Evolutionary conservation across 1,140 invertebrate genomes (phyloP).

Genomic region (Micrasema minimum): DNA sequence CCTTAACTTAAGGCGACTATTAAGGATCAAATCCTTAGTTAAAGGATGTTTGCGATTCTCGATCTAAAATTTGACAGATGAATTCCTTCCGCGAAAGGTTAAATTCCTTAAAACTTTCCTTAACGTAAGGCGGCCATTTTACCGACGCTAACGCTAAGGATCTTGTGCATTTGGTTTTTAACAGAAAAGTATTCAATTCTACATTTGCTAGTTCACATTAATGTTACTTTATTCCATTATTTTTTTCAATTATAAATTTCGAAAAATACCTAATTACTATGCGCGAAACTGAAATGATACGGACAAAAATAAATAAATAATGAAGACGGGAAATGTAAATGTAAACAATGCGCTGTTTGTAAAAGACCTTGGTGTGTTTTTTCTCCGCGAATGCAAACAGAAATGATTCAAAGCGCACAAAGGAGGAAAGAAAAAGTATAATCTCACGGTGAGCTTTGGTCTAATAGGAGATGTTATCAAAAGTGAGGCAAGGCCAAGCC

Average conservation of each 20-base stretch:
- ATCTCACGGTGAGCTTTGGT: constrained; percentile 23
- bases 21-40: no score
- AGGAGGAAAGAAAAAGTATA: constrained; percentile 21
- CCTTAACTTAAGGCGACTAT: no score
- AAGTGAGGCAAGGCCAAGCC: constrained; percentile 25
- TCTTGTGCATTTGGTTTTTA: background rate
- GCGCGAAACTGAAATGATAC: background rate
- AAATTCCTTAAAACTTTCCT: no score
- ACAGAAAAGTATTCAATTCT: background rate
- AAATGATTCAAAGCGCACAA: constrained; percentile 19
- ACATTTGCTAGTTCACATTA: constrained; percentile 2
- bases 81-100: no score
- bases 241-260: no score
- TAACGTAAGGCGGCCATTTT: no score
- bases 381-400: background rate
- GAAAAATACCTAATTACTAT: no score
- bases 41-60: no score
- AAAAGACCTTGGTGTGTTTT: constrained; percentile 18
- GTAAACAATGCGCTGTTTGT: background rate
- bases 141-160: no score
- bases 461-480: constrained; percentile 21
- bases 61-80: no score
- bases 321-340: background rate
- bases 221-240: background rate
- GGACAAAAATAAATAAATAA: no score